Conservation (phyloP, 2,888 invertebrate genomes). For the Lampropteryx suffumata region DNA sequence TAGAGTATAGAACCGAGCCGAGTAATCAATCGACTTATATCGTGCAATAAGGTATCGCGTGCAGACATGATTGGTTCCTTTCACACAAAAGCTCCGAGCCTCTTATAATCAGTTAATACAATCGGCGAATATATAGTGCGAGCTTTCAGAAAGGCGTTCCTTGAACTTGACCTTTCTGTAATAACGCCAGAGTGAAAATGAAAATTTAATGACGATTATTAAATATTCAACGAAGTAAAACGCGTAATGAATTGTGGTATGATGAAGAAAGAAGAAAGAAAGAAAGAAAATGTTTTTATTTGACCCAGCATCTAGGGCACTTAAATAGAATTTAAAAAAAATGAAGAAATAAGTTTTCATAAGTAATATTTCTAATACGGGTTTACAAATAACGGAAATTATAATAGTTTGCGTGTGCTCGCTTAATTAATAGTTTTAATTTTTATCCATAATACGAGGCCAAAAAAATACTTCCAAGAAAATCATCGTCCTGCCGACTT, state of each 20-base stretch:
- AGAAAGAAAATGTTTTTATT: too few relatives aligned
- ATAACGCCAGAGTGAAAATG: conserved; percentile 7
- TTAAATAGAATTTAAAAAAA: too few relatives aligned
- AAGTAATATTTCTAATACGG: too few relatives aligned
- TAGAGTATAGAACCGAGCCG: conserved; percentile 1
- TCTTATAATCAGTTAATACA: conserved; percentile 37
- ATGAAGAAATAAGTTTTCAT: too few relatives aligned
- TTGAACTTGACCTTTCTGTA: conserved; percentile 20
- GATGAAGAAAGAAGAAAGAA: too few relatives aligned
- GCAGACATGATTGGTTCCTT: conserved; percentile 30
- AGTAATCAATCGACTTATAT: conserved; percentile 12
- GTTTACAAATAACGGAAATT: too few relatives aligned
- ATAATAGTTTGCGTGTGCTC: too few relatives aligned
- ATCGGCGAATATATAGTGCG: conserved; percentile 29
- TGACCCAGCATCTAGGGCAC: too few relatives aligned
- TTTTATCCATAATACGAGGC: too few relatives aligned
- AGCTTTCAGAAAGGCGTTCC: conserved; percentile 16
- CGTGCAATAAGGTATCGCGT: conserved; percentile 27
- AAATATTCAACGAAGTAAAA: conserved; percentile 18
- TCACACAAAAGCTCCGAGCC: conserved; percentile 24
- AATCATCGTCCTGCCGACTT: too few relatives aligned
- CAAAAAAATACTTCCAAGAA: too few relatives aligned
- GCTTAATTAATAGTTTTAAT: too few relatives aligned
- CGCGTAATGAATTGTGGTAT: conserved; percentile 19
- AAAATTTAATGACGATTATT: conserved; percentile 17